Conservation (phyloP, 2,888 invertebrate genomes). For the Dynastes grantii region DNA sequence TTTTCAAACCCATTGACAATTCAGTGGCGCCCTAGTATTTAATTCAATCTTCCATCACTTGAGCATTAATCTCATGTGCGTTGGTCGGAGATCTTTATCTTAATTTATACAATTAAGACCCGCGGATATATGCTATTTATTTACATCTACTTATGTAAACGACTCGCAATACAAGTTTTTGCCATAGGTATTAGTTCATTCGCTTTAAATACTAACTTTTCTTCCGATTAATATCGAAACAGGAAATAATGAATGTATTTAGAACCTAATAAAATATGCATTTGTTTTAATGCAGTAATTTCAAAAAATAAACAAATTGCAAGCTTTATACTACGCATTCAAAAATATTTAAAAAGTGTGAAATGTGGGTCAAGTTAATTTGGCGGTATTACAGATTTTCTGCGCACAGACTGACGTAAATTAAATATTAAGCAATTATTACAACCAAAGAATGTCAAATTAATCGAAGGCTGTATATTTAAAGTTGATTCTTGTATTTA, state of each 20-base stretch:
- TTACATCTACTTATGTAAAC: neutral
- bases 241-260: neutral
- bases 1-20: too few species aligned
- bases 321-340: neutral
- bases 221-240: neutral
- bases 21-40: too few species aligned
- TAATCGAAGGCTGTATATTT: conserved; percentile 24
- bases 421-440: conserved; percentile 27
- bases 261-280: neutral
- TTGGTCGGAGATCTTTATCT: conserved; percentile 5
- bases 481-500: neutral
- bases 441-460: conserved; percentile 23
- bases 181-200: neutral
- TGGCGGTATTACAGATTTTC: conserved; percentile 13
- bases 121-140: neutral
- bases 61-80: too few species aligned
- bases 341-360: neutral
- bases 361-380: conserved; percentile 43
- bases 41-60: too few species aligned
- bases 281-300: neutral
- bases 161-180: neutral
- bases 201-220: neutral
- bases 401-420: neutral
- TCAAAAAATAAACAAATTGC: neutral
- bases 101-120: conserved; percentile 36